phyloP scores from a whole-genome alignment of 2,888 invertebrate genomes.

The Rutpela maculata region DNA sequence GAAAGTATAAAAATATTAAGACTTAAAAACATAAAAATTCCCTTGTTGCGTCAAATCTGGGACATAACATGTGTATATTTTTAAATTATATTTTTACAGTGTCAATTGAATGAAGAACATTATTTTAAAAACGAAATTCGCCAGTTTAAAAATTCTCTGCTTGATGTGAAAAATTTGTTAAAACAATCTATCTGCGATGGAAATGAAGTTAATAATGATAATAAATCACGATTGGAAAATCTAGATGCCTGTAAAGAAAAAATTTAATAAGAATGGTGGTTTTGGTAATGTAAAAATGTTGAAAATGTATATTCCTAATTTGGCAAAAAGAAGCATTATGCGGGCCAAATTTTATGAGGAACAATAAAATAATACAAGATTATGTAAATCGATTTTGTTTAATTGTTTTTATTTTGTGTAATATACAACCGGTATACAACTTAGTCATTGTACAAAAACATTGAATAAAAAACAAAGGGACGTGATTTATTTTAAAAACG shows the following conservation, averaged over 20 bases:
- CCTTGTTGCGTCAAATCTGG: neutral
- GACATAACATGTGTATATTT: neutral
- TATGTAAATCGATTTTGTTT: too few relatives aligned
- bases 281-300: neutral
- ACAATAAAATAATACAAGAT: too few relatives aligned
- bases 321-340: too few relatives aligned
- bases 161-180: constrained; percentile 18
- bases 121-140: constrained; percentile 37
- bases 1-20: too few relatives aligned
- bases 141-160: constrained; percentile 23
- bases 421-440: too few relatives aligned
- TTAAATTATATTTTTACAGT: constrained; percentile 45
- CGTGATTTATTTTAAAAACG: too few relatives aligned
- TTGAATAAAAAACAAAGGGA: too few relatives aligned
- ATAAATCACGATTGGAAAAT: neutral
- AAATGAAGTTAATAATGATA: neutral
- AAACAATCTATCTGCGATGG: neutral
- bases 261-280: neutral
- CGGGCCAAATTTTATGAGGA: too few relatives aligned
- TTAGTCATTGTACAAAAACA: too few relatives aligned
- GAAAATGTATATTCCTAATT: neutral
- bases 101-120: constrained; percentile 46
- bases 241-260: neutral
- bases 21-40: neutral
- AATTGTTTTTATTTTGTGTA: too few relatives aligned